Percentiles rank a stretch among this genome's conserved stretches.
Evolutionary conservation across 2,797 vertebrate genomes (phyloP).

Genomic region (Macroramphosus scolopax): DNA sequence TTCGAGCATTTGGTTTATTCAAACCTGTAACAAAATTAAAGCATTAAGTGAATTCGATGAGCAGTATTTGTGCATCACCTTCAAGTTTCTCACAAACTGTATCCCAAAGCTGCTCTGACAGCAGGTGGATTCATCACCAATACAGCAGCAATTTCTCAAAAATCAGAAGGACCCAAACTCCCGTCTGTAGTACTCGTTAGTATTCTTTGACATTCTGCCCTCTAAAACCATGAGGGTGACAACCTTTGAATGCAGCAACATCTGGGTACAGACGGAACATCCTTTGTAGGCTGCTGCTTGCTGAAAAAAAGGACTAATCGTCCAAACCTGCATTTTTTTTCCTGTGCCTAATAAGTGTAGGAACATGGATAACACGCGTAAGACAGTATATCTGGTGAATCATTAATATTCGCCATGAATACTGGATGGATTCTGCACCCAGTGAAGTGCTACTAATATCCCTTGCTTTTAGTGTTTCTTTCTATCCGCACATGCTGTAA

Average conservation of each 20-base stretch:
- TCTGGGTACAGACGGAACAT: conserved; percentile 32
- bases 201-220: neutral
- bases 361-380: conserved; percentile 52
- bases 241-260: conserved; percentile 13
- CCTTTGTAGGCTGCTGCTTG: conserved; percentile 32
- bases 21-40: neutral
- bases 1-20: conserved; percentile 2
- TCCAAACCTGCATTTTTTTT: conserved; percentile 50
- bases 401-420: conserved; percentile 71
- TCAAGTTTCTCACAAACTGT: no score
- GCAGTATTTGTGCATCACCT: no score
- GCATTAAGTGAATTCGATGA: no score
- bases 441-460: conserved; percentile 45
- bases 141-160: no score
- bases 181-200: no score
- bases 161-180: no score
- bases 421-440: conserved; percentile 50
- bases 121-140: no score
- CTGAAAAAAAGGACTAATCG: conserved; percentile 71
- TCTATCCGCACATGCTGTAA: conserved; percentile 27
- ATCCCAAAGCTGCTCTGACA: neutral
- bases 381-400: conserved; percentile 60
- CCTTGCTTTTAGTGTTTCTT: conserved; percentile 28
- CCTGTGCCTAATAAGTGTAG: conserved; percentile 58
- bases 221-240: conserved; percentile 9